A percentile compares a stretch with the other conserved stretches of the same genome.
phyloP scores from a whole-genome alignment of 2,888 invertebrate genomes.

The Gortyna flavago region DNA sequence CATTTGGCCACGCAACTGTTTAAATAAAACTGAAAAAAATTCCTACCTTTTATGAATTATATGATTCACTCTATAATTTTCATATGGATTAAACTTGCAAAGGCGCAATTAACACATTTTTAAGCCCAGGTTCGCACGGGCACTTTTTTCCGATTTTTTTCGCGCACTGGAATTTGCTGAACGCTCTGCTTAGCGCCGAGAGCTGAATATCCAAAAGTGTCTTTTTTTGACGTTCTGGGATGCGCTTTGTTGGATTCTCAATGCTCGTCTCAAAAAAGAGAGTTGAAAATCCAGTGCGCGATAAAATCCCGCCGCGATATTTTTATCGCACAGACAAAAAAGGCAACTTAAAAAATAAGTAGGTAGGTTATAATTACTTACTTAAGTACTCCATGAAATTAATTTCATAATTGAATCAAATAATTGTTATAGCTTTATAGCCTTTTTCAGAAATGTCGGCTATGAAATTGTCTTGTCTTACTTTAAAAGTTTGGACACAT shows the following conservation, averaged over 20 bases:
- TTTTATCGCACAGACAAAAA: background rate
- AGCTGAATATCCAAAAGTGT: too few species aligned
- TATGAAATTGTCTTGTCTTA: background rate
- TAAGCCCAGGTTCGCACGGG: background rate
- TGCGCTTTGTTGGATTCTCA: too few species aligned
- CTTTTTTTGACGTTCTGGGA: too few species aligned
- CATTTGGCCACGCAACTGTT: slow-evolving; percentile 43
- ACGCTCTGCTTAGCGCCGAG: too few species aligned
- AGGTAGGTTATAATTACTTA: slow-evolving; percentile 9
- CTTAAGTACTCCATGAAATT: slow-evolving; percentile 8
- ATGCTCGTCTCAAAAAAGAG: too few species aligned
- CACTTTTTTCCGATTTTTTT: background rate
- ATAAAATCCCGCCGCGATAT: too few species aligned
- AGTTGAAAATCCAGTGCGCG: too few species aligned
- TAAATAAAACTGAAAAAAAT: slow-evolving; percentile 37
- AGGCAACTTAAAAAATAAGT: background rate
- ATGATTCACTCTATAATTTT: slow-evolving; percentile 31
- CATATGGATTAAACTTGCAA: background rate
- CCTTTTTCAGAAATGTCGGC: slow-evolving; percentile 19
- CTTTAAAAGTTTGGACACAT: slow-evolving; percentile 2
- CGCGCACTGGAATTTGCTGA: too few species aligned
- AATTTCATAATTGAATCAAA: slow-evolving; percentile 32
- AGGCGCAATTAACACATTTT: slow-evolving; percentile 22
- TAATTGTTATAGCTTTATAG: slow-evolving; percentile 21
- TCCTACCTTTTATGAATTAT: slow-evolving; percentile 15